Evolutionary conservation across 1,140 invertebrate species (phyloP).

Genomic region (Trichogramma pretiosum): DNA sequence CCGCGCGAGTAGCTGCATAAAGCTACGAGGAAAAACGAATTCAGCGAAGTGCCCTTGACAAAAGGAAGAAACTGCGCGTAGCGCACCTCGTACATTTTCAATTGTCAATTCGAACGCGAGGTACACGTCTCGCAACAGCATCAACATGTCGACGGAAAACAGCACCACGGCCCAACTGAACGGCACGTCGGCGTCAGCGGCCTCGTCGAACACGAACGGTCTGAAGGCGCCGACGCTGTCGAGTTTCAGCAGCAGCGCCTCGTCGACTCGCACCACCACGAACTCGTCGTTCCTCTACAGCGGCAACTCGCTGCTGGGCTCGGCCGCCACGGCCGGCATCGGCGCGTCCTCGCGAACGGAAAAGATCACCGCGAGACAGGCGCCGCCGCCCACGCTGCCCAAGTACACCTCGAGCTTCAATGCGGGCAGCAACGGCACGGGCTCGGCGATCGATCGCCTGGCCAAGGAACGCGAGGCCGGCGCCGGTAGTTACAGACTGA

Average conservation of each 20-base stretch:
- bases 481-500: slow-evolving; percentile 56
- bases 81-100: too few relatives aligned
- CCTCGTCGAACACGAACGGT: slow-evolving; percentile 35
- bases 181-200: slow-evolving; percentile 25
- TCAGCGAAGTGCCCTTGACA: too few relatives aligned
- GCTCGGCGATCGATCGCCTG: slow-evolving; percentile 43
- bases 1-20: too few relatives aligned
- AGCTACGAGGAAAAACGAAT: too few relatives aligned
- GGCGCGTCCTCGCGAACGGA: neutral
- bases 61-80: too few relatives aligned
- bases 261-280: slow-evolving; percentile 24
- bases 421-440: slow-evolving; percentile 44
- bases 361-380: slow-evolving; percentile 36
- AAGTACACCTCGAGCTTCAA: slow-evolving; percentile 56
- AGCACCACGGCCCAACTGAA: slow-evolving; percentile 29
- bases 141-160: slow-evolving; percentile 36
- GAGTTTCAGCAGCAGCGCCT: slow-evolving; percentile 23
- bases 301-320: slow-evolving; percentile 37
- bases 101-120: too few relatives aligned
- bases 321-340: neutral
- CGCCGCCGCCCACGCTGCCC: slow-evolving; percentile 57
- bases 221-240: slow-evolving; percentile 30
- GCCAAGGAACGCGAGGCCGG: slow-evolving; percentile 48
- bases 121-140: neutral
- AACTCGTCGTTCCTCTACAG: slow-evolving; percentile 45